Percentiles rank a stretch among this genome's conserved stretches.
Conservation (phyloP, 1,140 invertebrate genomes). For the Mesaphorura yosii region DNA sequence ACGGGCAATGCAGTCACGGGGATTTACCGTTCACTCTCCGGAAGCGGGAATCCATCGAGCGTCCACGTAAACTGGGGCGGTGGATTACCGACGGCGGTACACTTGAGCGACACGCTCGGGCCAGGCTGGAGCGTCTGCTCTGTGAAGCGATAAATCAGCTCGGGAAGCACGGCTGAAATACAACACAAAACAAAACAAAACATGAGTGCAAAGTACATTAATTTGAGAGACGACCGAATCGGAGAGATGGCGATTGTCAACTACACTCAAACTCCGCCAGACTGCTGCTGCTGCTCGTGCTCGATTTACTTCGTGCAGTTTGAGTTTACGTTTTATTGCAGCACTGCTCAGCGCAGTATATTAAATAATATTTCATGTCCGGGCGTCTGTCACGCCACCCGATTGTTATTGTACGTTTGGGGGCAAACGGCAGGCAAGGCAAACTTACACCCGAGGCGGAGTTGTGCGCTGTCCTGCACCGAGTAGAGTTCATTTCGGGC, state of each 20-base stretch:
- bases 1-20: too few species aligned
- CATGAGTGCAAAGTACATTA: background rate
- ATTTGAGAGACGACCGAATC: too few species aligned
- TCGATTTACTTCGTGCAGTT: too few species aligned
- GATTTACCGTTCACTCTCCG: conserved; percentile 48
- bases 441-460: conserved; percentile 64
- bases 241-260: too few species aligned
- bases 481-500: conserved; percentile 73
- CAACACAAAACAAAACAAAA: conserved; percentile 14
- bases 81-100: conserved; percentile 79
- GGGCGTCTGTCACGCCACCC: too few species aligned
- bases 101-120: conserved; percentile 75
- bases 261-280: too few species aligned
- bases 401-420: too few species aligned
- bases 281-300: too few species aligned
- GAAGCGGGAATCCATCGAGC: conserved; percentile 70
- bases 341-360: too few species aligned
- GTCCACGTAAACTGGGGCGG: conserved; percentile 79
- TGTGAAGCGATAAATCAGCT: conserved; percentile 75
- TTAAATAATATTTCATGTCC: too few species aligned
- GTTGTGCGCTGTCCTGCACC: conserved; percentile 66
- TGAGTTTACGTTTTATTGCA: too few species aligned
- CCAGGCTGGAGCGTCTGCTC: conserved; percentile 80
- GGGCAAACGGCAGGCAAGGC: too few species aligned
- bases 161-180: conserved; percentile 63